Evolutionary conservation across 2,797 vertebrate genomes (phyloP).

Genomic region (Sphenodon punctatus): DNA sequence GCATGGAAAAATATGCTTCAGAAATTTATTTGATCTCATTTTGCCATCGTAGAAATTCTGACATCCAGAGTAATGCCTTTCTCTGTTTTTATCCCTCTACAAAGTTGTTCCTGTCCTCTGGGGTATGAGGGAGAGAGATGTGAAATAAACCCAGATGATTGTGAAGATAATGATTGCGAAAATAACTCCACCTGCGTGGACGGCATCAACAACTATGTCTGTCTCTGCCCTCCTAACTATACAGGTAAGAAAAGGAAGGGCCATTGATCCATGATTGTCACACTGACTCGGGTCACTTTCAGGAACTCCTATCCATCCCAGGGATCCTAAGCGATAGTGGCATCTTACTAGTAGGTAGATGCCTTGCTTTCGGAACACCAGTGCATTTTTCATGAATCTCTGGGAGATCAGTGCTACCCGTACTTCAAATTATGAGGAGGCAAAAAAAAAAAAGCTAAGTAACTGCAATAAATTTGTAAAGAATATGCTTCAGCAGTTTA

Average conservation of each 20-base stretch:
- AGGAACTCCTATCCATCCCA: neutral
- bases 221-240: constrained; percentile 91
- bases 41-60: neutral
- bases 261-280: no score
- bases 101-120: constrained; percentile 89
- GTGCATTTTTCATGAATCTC: neutral
- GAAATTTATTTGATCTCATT: neutral
- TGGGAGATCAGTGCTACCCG: neutral
- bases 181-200: constrained; percentile 96
- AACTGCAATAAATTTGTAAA: neutral
- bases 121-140: constrained; percentile 92
- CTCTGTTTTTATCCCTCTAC: neutral
- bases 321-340: neutral
- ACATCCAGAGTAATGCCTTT: neutral
- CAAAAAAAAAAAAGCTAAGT: neutral
- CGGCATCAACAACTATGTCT: constrained; percentile 95
- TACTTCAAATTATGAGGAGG: neutral
- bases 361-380: no score
- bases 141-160: constrained; percentile 94
- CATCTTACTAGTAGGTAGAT: neutral
- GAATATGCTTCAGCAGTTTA: neutral
- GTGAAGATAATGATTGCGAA: constrained; percentile 97
- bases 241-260: constrained; percentile 71
- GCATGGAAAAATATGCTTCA: no score
- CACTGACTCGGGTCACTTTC: neutral